Base-by-base conservation (phyloP, 2,113 vertebrate species). In the Pimephales promelas region DNA sequence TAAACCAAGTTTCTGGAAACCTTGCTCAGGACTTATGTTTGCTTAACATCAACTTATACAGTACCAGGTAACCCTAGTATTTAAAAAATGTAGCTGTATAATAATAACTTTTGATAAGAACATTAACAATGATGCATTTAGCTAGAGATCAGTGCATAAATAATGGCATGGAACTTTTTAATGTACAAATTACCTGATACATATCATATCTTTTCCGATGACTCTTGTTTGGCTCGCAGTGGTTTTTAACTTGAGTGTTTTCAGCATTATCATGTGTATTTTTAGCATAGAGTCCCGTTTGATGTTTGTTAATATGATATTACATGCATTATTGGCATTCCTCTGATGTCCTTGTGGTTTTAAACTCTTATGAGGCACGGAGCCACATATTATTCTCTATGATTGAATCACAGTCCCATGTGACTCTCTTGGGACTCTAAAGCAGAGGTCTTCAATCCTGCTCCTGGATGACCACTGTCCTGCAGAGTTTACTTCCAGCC, bases 401-500 rank as follows among this genome's bases (percentile, higher is more conserved):
- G 36, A 79, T 45, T 79, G 36, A 79, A 61, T 79, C 36, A 43
- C n/a, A 61, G 7, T 62, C 36, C 10, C 75, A 18, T 10, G 36
- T 61, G 56, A 28, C 56, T 26, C 70, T 45, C 40, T 45, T 72
- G 40, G 47, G 22, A 24, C 68, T 76, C 28, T 16, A 4, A 26
- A 10, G 40, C 8, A 10, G 40, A 40, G 40, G 40, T 40, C 40
- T 40, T 40, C 40, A 40, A 10, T 40, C 40, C 40, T 40, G 40
- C 40, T 40, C 40, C 36, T 40, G 36, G 36, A 40, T 7, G 36
- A 8, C 36, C 40, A 40, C 40, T 40, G 40, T 40, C 40, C 40
- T 9, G 40, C 40, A 40, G 40, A 40, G 40, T 40, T 40, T 40
- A 40, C 8, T 40, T 40, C 40, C 40, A 40, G 40, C 40, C 2